Base-by-base conservation (phyloP, 2,797 vertebrate genomes). In the Lepus oiostolus region DNA sequence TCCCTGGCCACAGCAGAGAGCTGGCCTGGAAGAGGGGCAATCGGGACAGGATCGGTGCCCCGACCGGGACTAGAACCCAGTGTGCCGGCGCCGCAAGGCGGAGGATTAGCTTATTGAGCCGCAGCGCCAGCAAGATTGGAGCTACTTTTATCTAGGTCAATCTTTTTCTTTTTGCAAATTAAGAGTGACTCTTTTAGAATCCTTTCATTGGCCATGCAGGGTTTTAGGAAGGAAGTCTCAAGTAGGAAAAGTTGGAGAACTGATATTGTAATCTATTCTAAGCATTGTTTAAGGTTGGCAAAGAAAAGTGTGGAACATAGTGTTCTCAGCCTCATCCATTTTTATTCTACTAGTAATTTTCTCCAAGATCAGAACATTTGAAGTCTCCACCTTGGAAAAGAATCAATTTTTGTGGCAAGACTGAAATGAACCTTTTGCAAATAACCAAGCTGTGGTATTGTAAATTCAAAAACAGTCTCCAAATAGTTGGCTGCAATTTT, bases 281-380 rank as follows among this genome's bases (percentile, higher is more conserved):
- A 91, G 65, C 7, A 62, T 81, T 88, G 95, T 85, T 96, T 91
- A 85, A 85, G 52, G 60, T 65, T 94, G 74, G 77, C 63, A 88
- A 88, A 93, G 92, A 83, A 90, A 88, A 88, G 88, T 9, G 19
- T 54, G 19, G 65, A 68, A 82, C 67, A 80, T 7, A 54, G 28
- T 74, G 79, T 85, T 62, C 89, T 91, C 60, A 82, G 14, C 38
- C 38, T 85, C 70, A 85, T 58, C 58, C 47, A 68, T 85, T 90
- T 93, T 93, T 92, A 90, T 88, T 85, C 88, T 87, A 93, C 76
- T 50, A 86, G 67, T 71, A 96, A 95, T 96, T 93, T 96, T 90
- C 81, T 81, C 75, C 30, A 86, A 90, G 63, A 92, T 93, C 50
- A 95, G 95, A 95, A 95, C 58, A 95, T 95, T 24, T 95, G 95